Base-by-base conservation (phyloP, 2,797 vertebrate species). In the Apodemus agrarius region DNA sequence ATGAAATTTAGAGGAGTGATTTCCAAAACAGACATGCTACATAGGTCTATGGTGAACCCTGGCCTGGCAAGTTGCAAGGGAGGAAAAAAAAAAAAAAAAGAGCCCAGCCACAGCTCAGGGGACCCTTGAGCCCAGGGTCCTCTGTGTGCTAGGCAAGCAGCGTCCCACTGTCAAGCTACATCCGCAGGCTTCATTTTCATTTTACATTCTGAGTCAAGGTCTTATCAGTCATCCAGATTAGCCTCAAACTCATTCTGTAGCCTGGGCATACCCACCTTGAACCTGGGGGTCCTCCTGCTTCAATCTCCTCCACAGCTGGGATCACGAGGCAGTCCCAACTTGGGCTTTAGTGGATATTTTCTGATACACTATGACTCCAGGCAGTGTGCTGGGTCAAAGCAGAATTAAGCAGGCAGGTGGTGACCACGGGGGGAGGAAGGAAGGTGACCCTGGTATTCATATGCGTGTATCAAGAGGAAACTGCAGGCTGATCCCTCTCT, bases 361-460 rank as follows among this genome's bases (percentile, higher is more conserved):
- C 43, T 93, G 85, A 29, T 46, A 29, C 3, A 65, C 81, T 19
- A 17, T 57, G 54, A 1, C 85, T 72, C 63, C 16, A 12, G n/a
- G 10, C 0, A 0, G 69, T 6, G 24, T 21, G 16, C 34, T n/a
- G 78, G 61, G 75, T 89, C 74, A 78, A 17, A 57, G 63, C 81
- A 89, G 95, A 92, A 76, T 24, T 72, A 37, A 90, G 79, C 67
- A 74, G 83, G 92, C 93, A 22, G 52, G 11, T 6, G 54, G 3
- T 12, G 57, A 97, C 1, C 0, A 37, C 10, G 52, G 52, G 52
- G 52, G 61, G 1, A 82, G 72, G 78, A 52, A 78, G 83, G 52
- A 97, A 98, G 97, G 97, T 97, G 98, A 98, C 98, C 96, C 98
- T 81, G 93, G 88, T 85, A 96, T 95, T 97, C 96, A 52, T 40